phyloP scores from a whole-genome alignment of 1,140 invertebrate species.

The Galleria mellonella region DNA sequence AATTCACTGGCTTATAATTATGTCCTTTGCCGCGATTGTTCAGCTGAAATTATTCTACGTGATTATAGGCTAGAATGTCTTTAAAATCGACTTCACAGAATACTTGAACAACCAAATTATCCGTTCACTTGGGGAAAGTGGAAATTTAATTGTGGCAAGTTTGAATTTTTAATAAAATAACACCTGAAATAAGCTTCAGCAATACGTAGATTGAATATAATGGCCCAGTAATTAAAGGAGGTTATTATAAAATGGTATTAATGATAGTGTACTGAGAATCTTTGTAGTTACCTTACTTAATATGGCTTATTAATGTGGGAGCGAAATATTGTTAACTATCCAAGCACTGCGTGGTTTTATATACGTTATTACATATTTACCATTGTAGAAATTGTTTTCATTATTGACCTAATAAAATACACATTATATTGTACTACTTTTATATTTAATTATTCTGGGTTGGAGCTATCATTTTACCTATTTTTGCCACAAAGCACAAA shows the following conservation, averaged over 20 bases:
- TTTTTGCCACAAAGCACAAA: no score
- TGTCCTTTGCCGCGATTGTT: conserved; percentile 62
- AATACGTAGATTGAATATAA: conserved; percentile 30
- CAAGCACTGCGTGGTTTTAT: no score
- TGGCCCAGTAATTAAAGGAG: conserved; percentile 39
- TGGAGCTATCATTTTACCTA: no score
- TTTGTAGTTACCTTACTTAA: no score
- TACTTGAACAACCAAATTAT: conserved; percentile 33
- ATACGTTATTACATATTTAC: no score
- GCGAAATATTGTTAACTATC: no score
- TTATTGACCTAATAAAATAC: no score
- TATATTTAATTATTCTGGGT: no score
- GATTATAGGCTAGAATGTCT: conserved; percentile 51
- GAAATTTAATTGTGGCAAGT: conserved; percentile 49
- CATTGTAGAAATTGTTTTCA: no score
- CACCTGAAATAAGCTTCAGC: conserved; percentile 63
- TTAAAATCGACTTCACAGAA: conserved; percentile 45
- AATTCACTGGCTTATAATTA: conserved; percentile 49
- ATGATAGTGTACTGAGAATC: not conserved
- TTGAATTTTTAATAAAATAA: conserved; percentile 63
- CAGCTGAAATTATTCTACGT: conserved; percentile 41
- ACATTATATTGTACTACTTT: no score
- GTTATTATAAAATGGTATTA: conserved; percentile 16
- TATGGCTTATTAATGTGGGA: not conserved
- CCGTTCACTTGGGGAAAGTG: conserved; percentile 30